phyloP scores from a whole-genome alignment of 2,888 invertebrate species.

The Choreutis nemorana region DNA sequence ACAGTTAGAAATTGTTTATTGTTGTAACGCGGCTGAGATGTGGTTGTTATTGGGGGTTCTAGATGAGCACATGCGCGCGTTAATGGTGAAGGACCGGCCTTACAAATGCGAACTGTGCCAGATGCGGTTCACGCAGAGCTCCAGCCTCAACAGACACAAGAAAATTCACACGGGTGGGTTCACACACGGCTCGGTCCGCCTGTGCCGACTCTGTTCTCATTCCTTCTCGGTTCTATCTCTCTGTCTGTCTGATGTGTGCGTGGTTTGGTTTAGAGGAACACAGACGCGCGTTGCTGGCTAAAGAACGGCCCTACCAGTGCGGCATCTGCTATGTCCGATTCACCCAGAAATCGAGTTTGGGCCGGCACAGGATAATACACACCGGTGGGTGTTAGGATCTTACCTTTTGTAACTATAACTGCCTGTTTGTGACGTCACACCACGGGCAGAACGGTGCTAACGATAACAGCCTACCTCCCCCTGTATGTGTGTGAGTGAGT shows the following conservation, averaged over 20 bases:
- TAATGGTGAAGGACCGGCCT: constrained; percentile 66
- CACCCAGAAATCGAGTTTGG: constrained; percentile 73
- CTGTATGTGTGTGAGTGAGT: constrained; percentile 55
- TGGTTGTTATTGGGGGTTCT: constrained; percentile 51
- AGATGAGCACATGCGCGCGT: constrained; percentile 65
- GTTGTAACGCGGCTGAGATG: constrained; percentile 15
- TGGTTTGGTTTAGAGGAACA: constrained; percentile 57
- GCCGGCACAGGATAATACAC: constrained; percentile 73
- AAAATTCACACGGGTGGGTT: constrained; percentile 73
- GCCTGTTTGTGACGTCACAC: constrained; percentile 39
- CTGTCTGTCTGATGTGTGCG: constrained; percentile 36
- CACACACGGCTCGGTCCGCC: no score
- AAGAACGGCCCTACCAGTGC: constrained; percentile 69
- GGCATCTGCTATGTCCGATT: constrained; percentile 71
- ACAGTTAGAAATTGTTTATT: constrained; percentile 4
- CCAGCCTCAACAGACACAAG: constrained; percentile 76
- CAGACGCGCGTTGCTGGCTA: constrained; percentile 54
- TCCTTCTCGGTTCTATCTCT: constrained; percentile 8
- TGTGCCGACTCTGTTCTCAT: constrained; percentile 23
- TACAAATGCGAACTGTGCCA: constrained; percentile 74
- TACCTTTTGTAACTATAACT: constrained; percentile 28
- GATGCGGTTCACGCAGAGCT: constrained; percentile 76
- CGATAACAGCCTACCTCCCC: constrained; percentile 52
- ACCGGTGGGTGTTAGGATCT: constrained; percentile 68
- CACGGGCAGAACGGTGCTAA: constrained; percentile 51